Conservation (phyloP, 2,888 invertebrate species). For the Lithophane socia region DNA sequence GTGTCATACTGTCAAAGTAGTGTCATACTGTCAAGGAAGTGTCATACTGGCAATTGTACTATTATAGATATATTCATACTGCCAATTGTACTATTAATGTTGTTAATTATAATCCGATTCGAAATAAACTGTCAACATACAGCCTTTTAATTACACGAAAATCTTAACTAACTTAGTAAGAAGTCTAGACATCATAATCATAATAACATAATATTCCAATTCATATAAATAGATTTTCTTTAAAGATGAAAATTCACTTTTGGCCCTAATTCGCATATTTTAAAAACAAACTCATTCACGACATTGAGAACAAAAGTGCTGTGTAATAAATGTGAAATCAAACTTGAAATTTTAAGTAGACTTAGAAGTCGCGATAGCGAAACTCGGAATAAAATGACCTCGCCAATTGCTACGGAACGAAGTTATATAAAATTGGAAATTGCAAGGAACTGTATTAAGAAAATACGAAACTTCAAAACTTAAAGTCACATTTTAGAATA, state of each 20-base stretch:
- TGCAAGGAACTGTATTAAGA: constrained; percentile 55
- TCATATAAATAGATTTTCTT: constrained; percentile 7
- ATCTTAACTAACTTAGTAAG: background rate
- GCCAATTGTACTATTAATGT: too few relatives aligned
- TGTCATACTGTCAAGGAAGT: too few relatives aligned
- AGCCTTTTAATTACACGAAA: constrained; percentile 8
- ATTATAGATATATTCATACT: too few relatives aligned
- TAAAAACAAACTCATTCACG: constrained; percentile 47
- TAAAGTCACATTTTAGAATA: constrained; percentile 44
- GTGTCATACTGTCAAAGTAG: too few relatives aligned
- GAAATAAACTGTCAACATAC: background rate
- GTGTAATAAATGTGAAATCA: constrained; percentile 67
- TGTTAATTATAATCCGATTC: constrained; percentile 1
- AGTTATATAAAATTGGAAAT: constrained; percentile 53
- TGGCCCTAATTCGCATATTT: constrained; percentile 28
- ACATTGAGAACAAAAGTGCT: constrained; percentile 45
- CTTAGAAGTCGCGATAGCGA: constrained; percentile 60
- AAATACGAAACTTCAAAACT: constrained; percentile 45
- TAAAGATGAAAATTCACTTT: constrained; percentile 10
- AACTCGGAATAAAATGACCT: constrained; percentile 57
- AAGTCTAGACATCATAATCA: constrained; percentile 22
- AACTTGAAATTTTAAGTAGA: constrained; percentile 66
- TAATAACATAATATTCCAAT: constrained; percentile 5
- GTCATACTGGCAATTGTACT: too few relatives aligned
- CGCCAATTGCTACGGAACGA: constrained; percentile 53